Evolutionary conservation across 1,140 invertebrate species (phyloP).

Genomic region (Penaeus indicus): DNA sequence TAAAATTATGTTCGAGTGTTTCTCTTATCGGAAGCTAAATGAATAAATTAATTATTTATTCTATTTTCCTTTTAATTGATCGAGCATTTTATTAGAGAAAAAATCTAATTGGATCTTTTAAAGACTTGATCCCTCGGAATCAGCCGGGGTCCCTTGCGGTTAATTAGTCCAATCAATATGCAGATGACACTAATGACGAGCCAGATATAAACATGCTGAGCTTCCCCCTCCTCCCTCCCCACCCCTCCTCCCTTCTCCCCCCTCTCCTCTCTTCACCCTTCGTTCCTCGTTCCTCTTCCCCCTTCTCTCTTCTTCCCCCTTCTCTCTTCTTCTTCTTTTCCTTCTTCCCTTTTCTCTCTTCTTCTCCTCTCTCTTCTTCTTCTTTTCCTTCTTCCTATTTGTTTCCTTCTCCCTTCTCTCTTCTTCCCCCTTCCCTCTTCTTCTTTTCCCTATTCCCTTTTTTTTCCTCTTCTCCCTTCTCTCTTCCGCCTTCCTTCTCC

Average conservation of each 20-base stretch:
- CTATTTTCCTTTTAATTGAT: constrained; percentile 38
- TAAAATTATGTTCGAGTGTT: neutral
- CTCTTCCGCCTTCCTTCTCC: neutral
- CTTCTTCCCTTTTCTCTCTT: neutral
- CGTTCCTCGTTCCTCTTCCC: neutral
- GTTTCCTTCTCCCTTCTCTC: no score
- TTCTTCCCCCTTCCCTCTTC: no score
- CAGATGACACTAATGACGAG: constrained; percentile 42
- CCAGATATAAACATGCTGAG: constrained; percentile 31
- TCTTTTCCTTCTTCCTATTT: no score
- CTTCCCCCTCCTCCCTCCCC: neutral
- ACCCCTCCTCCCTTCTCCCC: neutral
- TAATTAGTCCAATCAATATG: constrained; percentile 48
- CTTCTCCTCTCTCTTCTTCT: neutral
- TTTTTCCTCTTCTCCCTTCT: neutral
- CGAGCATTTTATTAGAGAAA: constrained; percentile 39
- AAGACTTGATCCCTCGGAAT: constrained; percentile 41
- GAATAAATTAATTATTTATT: constrained; percentile 1
- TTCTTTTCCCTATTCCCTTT: neutral
- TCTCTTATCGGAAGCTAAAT: constrained; percentile 17
- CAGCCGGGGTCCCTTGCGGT: constrained; percentile 37
- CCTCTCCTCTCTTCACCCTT: neutral
- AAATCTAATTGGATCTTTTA: constrained; percentile 44
- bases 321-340: neutral
- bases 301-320: neutral